Base-by-base conservation (phyloP, 2,888 invertebrate genomes). In the Nomada ferruginata region DNA sequence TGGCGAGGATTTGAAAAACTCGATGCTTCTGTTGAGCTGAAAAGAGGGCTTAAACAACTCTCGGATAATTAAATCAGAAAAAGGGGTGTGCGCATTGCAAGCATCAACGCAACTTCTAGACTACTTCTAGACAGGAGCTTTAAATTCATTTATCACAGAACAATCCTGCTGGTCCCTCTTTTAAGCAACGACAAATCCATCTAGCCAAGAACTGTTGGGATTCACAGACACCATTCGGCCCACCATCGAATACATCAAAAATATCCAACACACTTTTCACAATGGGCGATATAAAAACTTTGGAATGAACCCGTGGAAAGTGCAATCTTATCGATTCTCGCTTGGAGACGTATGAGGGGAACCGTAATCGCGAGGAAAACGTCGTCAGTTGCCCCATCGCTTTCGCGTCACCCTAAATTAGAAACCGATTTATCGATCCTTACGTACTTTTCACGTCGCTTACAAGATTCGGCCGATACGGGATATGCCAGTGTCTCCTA, bases 401-500 rank as follows among this genome's bases (percentile, higher is more conserved):
- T n/a, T 64, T 23, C 29, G 44, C 53, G 68, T 76, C 55, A 59
- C 64, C 29, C 59, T 71, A 76, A 79, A 82, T 82, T 82, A 82
- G 71, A 82, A 79, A 82, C 79, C 82, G 71, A 82, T 82, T 82
- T 79, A 82, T 82, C 82, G 82, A 82, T 76, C 57, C 47, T 55
- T 66, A 60, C 52, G 76, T 76, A 65, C 44, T 65, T 61, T 80
- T 72, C 82, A 73, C 80, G 69, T 82, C 80, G 69, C 50, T 70
- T 50, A 73, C 80, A 80, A 76, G 82, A 80, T 80, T 52, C 76
- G 26, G 65, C 59, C 72, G 82, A 82, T 82, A 82, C 68, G 47
- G 66, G 71, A 64, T 52, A 64, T 47, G 64, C 71, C 76, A 26
- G 53, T 76, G 80, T 76, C 80, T 82, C 57, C 73, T 60, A 76